Evolutionary conservation across 1,140 invertebrate species (phyloP).

Genomic region (Bombus affinis): DNA sequence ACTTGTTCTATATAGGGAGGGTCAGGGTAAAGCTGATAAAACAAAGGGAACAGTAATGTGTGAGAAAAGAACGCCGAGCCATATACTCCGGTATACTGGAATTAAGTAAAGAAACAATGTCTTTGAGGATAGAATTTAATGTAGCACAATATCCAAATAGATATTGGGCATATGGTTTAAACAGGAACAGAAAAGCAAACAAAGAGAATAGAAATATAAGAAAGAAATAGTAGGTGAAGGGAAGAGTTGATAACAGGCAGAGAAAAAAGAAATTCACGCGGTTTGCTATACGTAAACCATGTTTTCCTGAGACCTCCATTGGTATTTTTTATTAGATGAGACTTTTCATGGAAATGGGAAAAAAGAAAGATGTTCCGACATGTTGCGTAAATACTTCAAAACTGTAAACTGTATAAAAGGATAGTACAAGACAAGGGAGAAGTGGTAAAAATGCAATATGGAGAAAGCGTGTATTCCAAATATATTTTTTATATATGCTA

Average conservation of each 20-base stretch:
- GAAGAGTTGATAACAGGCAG: conserved; percentile 19
- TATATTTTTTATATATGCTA: conserved; percentile 82
- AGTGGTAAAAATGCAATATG: conserved; percentile 77
- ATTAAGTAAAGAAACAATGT: neutral
- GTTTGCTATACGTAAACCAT: conserved; percentile 63
- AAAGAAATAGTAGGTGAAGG: neutral
- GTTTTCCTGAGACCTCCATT: conserved; percentile 71
- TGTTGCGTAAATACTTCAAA: conserved; percentile 52
- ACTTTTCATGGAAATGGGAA: conserved; percentile 55
- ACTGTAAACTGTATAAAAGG: conserved; percentile 68
- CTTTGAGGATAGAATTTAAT: conserved; percentile 14
- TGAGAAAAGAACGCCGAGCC: conserved; percentile 38
- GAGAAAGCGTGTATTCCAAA: conserved; percentile 78
- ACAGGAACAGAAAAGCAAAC: neutral
- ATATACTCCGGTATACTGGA: conserved; percentile 23
- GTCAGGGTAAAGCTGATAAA: neutral
- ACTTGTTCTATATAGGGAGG: neutral
- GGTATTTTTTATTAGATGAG: conserved; percentile 70
- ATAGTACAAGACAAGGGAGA: conserved; percentile 75
- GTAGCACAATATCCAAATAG: neutral
- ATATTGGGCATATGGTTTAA: conserved; percentile 19
- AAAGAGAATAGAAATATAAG: neutral
- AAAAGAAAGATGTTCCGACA: conserved; percentile 50
- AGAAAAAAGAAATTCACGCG: conserved; percentile 50
- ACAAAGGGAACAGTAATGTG: neutral